Evolutionary conservation across 2,797 vertebrate genomes (phyloP).

Genomic region (Hyperoplus lanceolatus): DNA sequence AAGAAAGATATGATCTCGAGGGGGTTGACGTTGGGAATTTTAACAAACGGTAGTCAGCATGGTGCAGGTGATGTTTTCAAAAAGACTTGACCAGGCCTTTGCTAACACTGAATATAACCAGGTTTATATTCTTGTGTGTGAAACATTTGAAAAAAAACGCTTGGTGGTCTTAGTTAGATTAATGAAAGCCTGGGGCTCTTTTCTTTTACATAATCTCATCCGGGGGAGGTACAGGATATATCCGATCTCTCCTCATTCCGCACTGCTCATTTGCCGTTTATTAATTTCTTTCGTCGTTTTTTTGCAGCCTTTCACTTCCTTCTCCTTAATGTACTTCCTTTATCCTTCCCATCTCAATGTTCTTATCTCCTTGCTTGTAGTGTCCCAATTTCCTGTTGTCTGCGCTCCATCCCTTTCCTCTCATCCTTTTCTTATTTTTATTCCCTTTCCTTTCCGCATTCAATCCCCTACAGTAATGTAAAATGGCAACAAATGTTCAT

Average conservation of each 20-base stretch:
- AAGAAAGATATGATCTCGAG: not conserved
- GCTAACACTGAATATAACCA: not conserved
- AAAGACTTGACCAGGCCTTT: not conserved
- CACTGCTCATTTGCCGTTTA: constrained; percentile 46
- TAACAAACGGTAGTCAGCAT: not conserved
- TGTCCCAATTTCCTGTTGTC: constrained; percentile 24
- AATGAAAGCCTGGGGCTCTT: constrained; percentile 40
- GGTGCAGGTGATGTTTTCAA: not conserved
- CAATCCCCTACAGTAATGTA: not conserved
- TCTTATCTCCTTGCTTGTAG: constrained; percentile 6
- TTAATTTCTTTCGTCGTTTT: constrained; percentile 45
- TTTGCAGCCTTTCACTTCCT: constrained; percentile 35
- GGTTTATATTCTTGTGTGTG: constrained; percentile 16
- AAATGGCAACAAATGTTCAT: constrained; percentile 28
- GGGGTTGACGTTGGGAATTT: constrained; percentile 12
- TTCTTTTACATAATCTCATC: constrained; percentile 52
- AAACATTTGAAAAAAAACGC: constrained; percentile 29
- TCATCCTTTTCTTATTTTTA: constrained; percentile 16
- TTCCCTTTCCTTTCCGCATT: not conserved
- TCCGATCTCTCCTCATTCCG: constrained; percentile 29
- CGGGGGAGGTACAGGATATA: constrained; percentile 26
- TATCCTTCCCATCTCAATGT: constrained; percentile 22
- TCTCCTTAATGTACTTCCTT: constrained; percentile 7
- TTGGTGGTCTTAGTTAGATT: constrained; percentile 23
- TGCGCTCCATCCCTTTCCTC: constrained; percentile 7